Evolutionary conservation across 2,113 vertebrate genomes (phyloP), one percentile per base, ranked within the genome.

Genomic region (Neotragus moschatus): DNA sequence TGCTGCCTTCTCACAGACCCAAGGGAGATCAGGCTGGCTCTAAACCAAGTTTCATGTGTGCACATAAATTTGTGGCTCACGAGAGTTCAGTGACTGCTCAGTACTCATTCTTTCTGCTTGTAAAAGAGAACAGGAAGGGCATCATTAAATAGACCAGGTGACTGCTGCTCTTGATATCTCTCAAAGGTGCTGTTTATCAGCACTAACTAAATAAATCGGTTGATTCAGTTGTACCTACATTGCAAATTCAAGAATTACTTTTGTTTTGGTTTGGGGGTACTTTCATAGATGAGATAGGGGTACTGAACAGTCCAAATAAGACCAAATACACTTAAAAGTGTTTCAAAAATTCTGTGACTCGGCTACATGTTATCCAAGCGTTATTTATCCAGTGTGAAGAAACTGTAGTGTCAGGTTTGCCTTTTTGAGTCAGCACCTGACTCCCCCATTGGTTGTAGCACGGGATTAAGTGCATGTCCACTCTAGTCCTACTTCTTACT

Each of bases 141-240:
- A 84, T 95, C 95, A 13, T 80, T 90, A 66, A 93, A n/a, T 30
- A 98, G 98, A 92, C 70, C 95, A 93, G 97, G 93, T 93, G 90
- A 95, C 81, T 95, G 97, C 98, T 98, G 98, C 98, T 98, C 79
- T 25, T n/a, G 73, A 89, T 95, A 47, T 97, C 73, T 98, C 84
- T 98, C 96, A 93, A 95, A 96, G 97, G 97, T 98, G 97, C 97
- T 98, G 96, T 89, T 88, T 92, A 90, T 96, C 98, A 97, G 98
- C 97, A 97, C 97, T 97, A 80, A 43, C 77, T 97, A 93, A 98
- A 98, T 98, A 98, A 98, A 98, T 98, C n/a, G 97, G 94, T 90
- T 94, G 96, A 95, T 97, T 97, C 84, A 92, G 5, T 97, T 85
- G 75, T 95, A 97, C 94, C 94, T 94, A 66, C 94, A 88, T 90